Evolutionary conservation across 2,888 invertebrate species (phyloP).

Genomic region (Diadromus collaris): DNA sequence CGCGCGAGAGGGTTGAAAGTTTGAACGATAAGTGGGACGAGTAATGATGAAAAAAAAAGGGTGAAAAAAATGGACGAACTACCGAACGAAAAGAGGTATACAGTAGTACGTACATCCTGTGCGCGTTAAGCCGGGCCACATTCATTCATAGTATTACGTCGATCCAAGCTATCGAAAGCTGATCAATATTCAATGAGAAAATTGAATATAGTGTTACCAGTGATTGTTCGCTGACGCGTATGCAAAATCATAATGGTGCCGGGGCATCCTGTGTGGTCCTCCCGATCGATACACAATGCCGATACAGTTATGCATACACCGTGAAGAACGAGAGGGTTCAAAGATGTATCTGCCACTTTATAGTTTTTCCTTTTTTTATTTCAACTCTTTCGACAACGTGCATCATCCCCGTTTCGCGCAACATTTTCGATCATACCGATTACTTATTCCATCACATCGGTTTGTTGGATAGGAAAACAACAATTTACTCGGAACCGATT

Average conservation of each 20-base stretch:
- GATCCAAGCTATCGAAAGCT: slow-evolving; percentile 54
- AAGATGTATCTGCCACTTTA: slow-evolving; percentile 43
- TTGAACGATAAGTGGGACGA: neutral
- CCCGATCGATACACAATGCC: slow-evolving; percentile 50
- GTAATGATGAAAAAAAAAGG: neutral
- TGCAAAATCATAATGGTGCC: slow-evolving; percentile 71
- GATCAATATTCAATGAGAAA: slow-evolving; percentile 75
- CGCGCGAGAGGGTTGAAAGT: slow-evolving; percentile 20
- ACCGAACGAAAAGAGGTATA: slow-evolving; percentile 9
- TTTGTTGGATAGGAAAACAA: neutral
- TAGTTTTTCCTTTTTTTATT: slow-evolving; percentile 7
- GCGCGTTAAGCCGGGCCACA: slow-evolving; percentile 27
- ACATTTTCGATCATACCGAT: slow-evolving; percentile 22
- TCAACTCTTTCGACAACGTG: slow-evolving; percentile 31
- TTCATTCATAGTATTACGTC: slow-evolving; percentile 54
- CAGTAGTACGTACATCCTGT: slow-evolving; percentile 28
- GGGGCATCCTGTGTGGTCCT: slow-evolving; percentile 73
- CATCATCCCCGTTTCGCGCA: slow-evolving; percentile 30
- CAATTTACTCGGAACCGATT: neutral
- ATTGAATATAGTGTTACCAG: slow-evolving; percentile 76
- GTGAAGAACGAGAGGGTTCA: slow-evolving; percentile 37
- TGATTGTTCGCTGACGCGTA: slow-evolving; percentile 69
- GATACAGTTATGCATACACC: slow-evolving; percentile 13
- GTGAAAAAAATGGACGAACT: slow-evolving; percentile 2
- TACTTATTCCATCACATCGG: slow-evolving; percentile 1